These are phyloP conservation scores for Cecropterus lyciades DNA, from an alignment of 1,140 invertebrate species.

Conservation along the genomic window DNA sequence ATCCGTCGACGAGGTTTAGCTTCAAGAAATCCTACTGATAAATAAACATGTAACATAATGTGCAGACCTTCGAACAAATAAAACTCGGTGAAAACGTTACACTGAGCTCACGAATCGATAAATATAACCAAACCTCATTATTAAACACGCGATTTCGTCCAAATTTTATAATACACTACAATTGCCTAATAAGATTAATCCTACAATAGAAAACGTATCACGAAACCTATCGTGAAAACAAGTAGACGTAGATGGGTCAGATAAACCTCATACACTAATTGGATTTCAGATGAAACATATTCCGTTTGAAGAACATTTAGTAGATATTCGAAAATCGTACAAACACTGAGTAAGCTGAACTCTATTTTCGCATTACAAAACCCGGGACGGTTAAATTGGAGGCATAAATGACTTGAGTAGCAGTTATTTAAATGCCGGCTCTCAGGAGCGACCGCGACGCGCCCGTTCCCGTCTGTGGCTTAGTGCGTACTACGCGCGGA, in stretches of 20 bases:
- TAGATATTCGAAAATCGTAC: conserved; percentile 3
- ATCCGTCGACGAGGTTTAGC: background rate
- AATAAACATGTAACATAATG: conserved; percentile 14
- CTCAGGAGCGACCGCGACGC: conserved; percentile 43
- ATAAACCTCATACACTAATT: conserved; percentile 31
- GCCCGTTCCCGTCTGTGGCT: conserved; percentile 49
- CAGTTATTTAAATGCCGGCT: conserved; percentile 57
- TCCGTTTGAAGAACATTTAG: conserved; percentile 1
- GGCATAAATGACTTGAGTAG: conserved; percentile 52
- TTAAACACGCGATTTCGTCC: conserved; percentile 48
- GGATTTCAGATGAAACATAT: conserved; percentile 5
- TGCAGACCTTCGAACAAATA: conserved; percentile 26
- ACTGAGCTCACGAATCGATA: conserved; percentile 45
- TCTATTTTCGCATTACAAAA: conserved; percentile 42
- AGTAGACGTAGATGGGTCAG: conserved; percentile 15
- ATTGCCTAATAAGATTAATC: conserved; percentile 35
- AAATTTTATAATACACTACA: conserved; percentile 39
- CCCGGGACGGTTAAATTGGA: conserved; percentile 58
- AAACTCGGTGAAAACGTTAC: conserved; percentile 38
- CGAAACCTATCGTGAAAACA: conserved; percentile 30
- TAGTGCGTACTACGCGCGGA: conserved; percentile 70
- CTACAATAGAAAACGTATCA: conserved; percentile 11
- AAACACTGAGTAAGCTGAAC: conserved; percentile 38
- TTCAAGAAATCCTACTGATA: too few species aligned
- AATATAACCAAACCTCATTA: conserved; percentile 44